Evolutionary conservation across 2,888 invertebrate species (phyloP).

Genomic region (Pherbina coryleti): DNA sequence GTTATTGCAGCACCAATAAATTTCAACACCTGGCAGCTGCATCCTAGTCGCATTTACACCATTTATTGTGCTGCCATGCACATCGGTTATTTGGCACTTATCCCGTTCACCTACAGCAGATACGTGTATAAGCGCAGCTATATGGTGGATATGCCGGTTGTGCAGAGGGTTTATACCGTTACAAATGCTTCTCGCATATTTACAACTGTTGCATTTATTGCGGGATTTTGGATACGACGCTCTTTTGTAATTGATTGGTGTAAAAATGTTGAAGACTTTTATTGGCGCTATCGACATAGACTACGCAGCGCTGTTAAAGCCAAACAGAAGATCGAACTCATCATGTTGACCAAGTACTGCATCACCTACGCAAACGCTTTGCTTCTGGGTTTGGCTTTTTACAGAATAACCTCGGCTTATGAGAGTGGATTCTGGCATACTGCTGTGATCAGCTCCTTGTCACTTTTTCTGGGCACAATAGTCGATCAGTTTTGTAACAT

Average conservation of each 20-base stretch:
- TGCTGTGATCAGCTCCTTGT: too few species aligned
- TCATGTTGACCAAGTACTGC: too few species aligned
- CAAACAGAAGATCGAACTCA: too few species aligned
- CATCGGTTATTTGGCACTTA: background rate
- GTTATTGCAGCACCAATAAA: background rate
- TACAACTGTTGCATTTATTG: slow-evolving; percentile 3
- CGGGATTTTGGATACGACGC: slow-evolving; percentile 33
- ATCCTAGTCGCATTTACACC: background rate
- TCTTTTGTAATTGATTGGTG: background rate
- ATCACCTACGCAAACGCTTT: too few species aligned
- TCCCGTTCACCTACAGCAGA: background rate
- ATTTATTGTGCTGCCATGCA: slow-evolving; percentile 8
- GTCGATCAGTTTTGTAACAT: too few species aligned
- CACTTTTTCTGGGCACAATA: too few species aligned
- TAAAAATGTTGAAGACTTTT: too few species aligned
- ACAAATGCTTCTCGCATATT: slow-evolving; percentile 23
- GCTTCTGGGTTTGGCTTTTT: too few species aligned
- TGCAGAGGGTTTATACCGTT: slow-evolving; percentile 31
- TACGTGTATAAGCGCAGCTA: background rate
- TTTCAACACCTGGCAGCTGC: background rate
- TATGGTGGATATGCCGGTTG: slow-evolving; percentile 17
- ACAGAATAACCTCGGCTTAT: too few species aligned
- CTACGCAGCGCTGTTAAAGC: too few species aligned
- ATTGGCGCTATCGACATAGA: too few species aligned
- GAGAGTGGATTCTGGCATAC: too few species aligned